Conservation (phyloP, 2,113 vertebrate species). For the Pollachius pollachius region DNA sequence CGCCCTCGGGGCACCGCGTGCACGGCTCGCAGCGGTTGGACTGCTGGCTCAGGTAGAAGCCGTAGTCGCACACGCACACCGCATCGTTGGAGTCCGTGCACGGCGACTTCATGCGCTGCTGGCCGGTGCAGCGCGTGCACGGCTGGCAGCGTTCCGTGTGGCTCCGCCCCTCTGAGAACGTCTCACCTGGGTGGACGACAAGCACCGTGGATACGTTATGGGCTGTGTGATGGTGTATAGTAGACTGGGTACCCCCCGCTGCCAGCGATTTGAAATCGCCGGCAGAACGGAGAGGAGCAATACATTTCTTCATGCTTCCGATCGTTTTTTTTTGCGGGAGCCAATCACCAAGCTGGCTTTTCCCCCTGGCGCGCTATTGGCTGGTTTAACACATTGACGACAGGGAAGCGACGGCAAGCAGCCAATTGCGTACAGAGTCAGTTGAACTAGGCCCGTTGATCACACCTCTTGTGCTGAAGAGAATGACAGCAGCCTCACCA, state of each 20-base stretch:
- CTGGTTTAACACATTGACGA: too few relatives aligned
- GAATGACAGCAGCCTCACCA: too few relatives aligned
- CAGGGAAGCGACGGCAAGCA: too few relatives aligned
- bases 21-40: slow-evolving; percentile 76
- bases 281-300: too few relatives aligned
- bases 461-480: too few relatives aligned
- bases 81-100: slow-evolving; percentile 93
- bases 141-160: slow-evolving; percentile 82
- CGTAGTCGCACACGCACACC: slow-evolving; percentile 85
- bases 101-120: slow-evolving; percentile 82
- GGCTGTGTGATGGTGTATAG: background rate
- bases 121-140: slow-evolving; percentile 81
- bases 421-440: too few relatives aligned
- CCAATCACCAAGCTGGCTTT: too few relatives aligned
- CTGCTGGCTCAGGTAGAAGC: slow-evolving; percentile 69
- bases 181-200: slow-evolving; percentile 74
- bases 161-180: slow-evolving; percentile 86
- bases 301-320: too few relatives aligned
- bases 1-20: slow-evolving; percentile 79
- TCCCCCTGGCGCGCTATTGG: too few relatives aligned
- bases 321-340: too few relatives aligned
- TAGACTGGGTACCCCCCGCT: background rate
- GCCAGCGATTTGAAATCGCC: too few relatives aligned
- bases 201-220: background rate
- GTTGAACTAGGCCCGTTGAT: too few relatives aligned